Conservation (phyloP, 2,888 invertebrate genomes). For the Acrobasis consociella region DNA sequence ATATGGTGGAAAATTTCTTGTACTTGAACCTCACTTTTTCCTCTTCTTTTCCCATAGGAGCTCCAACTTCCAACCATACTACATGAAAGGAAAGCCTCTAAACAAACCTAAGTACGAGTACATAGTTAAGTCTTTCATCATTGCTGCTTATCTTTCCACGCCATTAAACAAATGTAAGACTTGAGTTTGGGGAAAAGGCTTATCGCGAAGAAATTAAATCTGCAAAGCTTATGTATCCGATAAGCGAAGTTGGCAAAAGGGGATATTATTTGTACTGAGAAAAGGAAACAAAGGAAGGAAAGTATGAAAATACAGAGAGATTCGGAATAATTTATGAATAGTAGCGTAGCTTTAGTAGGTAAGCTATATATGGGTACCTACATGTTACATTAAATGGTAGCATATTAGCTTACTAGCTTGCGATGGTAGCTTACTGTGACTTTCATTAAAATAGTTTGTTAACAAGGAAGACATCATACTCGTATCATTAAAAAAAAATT, state of each 20-base stretch:
- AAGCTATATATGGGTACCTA: no score
- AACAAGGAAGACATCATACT: no score
- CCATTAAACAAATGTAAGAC: conserved; percentile 14
- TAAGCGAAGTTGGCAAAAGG: background rate
- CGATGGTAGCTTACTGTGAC: no score
- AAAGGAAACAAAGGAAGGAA: background rate
- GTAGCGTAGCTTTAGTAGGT: background rate
- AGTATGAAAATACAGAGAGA: background rate
- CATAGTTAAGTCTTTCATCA: conserved; percentile 3
- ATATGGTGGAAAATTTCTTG: no score
- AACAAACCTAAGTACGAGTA: background rate
- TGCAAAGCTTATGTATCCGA: conserved; percentile 12
- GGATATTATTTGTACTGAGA: background rate
- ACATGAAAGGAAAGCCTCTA: background rate
- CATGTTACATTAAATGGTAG: no score
- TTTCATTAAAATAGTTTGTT: no score
- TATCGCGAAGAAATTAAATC: conserved; percentile 6
- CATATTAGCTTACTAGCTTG: no score
- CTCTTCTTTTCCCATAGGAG: no score
- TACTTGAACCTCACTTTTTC: no score
- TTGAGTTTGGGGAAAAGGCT: conserved; percentile 14
- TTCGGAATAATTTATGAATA: background rate
- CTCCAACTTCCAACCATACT: no score
- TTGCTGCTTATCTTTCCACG: conserved; percentile 11
- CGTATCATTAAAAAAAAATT: no score